Evolutionary conservation across 2,797 vertebrate species (phyloP).

Genomic region (Cossypha dichroa): DNA sequence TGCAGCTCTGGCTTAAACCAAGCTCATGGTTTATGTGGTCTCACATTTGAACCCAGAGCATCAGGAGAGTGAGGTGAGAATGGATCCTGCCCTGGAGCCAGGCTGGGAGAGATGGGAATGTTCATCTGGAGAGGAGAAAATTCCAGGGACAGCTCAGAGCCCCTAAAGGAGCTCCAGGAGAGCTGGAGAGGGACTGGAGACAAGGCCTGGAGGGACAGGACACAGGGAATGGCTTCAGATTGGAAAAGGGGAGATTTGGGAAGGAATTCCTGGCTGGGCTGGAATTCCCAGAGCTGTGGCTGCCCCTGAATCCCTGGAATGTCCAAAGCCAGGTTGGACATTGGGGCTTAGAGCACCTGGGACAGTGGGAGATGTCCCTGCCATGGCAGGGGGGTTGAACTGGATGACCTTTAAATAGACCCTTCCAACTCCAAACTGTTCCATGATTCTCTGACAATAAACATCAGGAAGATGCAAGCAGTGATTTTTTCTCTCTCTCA

Average conservation of each 20-base stretch:
- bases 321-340: neutral
- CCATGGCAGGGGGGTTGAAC: neutral
- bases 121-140: fast-evolving
- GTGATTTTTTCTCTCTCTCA: fast-evolving
- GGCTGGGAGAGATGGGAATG: neutral
- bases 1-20: neutral
- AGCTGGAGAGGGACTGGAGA: neutral
- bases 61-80: neutral
- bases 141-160: neutral
- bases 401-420: neutral
- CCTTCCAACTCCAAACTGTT: neutral
- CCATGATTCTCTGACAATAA: neutral
- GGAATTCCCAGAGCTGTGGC: neutral
- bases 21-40: fast-evolving
- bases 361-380: fast-evolving
- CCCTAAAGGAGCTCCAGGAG: neutral
- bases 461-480: neutral
- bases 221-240: neutral
- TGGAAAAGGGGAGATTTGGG: neutral
- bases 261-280: neutral
- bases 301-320: neutral
- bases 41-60: neutral
- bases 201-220: neutral
- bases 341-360: neutral
- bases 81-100: neutral